phyloP scores from a whole-genome alignment of 1,140 invertebrate species.

The Sarcophaga bullata region DNA sequence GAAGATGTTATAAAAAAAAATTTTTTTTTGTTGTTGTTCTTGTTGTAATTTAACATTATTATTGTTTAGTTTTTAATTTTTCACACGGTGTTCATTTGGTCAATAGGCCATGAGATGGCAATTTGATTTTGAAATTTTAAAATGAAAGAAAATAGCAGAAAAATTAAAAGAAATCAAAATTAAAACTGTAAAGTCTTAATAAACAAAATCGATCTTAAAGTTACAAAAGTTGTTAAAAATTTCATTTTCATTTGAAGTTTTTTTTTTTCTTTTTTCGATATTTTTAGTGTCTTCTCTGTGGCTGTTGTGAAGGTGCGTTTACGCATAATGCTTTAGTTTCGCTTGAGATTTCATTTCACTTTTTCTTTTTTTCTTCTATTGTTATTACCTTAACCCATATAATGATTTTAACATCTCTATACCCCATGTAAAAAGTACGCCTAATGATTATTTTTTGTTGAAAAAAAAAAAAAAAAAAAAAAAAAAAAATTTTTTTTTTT shows the following conservation, averaged over 20 bases:
- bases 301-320: background rate
- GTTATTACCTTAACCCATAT: background rate
- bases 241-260: too few species aligned
- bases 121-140: background rate
- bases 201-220: too few species aligned
- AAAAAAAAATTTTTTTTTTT: too few species aligned
- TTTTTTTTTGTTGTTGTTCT: too few species aligned
- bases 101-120: constrained; percentile 14
- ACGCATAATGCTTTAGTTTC: background rate
- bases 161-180: background rate
- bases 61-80: background rate
- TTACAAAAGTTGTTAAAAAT: too few species aligned
- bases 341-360: background rate
- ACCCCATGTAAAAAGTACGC: background rate
- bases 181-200: background rate
- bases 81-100: background rate
- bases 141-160: background rate
- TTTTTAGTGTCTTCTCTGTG: too few species aligned
- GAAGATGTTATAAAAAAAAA: too few species aligned
- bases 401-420: background rate
- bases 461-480: too few species aligned
- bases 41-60: background rate
- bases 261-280: too few species aligned
- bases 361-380: background rate
- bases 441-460: background rate